These are phyloP conservation scores for Montifringilla adamsi DNA, from an alignment of 2,113 vertebrate genomes.

Conservation along the genomic window DNA sequence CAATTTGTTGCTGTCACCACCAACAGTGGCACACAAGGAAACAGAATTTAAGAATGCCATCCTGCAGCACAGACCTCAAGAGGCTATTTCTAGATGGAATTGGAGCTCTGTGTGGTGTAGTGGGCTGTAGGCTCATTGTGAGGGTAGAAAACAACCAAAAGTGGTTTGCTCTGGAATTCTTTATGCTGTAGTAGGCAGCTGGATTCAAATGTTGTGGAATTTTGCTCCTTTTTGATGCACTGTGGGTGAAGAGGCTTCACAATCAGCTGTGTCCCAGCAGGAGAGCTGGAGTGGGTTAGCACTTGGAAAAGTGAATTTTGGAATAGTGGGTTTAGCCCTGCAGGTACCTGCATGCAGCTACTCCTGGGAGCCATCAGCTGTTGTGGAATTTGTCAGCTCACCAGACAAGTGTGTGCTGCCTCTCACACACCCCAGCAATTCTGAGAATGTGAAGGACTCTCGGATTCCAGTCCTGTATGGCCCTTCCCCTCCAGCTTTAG, in stretches of 20 bases:
- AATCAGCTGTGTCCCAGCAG: neutral
- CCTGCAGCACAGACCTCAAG: neutral
- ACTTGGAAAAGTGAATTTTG: neutral
- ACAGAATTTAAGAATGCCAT: neutral
- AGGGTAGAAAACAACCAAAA: neutral
- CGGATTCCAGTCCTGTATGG: neutral
- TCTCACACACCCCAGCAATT: neutral
- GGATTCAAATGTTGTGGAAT: neutral
- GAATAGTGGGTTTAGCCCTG: neutral
- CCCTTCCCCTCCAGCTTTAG: neutral
- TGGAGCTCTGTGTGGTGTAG: neutral
- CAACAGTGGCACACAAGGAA: conserved; percentile 39
- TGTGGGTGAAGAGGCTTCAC: neutral
- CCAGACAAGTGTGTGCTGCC: neutral
- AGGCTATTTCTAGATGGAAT: conserved; percentile 3
- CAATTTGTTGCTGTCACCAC: conserved; percentile 15
- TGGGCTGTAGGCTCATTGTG: neutral
- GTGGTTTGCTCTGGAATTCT: conserved; percentile 2
- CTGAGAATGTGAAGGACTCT: neutral
- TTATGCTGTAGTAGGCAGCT: neutral
- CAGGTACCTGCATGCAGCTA: neutral
- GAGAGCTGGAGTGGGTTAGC: neutral
- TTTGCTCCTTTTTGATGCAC: neutral
- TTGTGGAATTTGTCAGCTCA: neutral
- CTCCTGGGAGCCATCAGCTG: neutral